These are phyloP conservation scores for Tarsius wallacei DNA, from an alignment of 2,797 vertebrate genomes.

Conservation along the genomic window DNA sequence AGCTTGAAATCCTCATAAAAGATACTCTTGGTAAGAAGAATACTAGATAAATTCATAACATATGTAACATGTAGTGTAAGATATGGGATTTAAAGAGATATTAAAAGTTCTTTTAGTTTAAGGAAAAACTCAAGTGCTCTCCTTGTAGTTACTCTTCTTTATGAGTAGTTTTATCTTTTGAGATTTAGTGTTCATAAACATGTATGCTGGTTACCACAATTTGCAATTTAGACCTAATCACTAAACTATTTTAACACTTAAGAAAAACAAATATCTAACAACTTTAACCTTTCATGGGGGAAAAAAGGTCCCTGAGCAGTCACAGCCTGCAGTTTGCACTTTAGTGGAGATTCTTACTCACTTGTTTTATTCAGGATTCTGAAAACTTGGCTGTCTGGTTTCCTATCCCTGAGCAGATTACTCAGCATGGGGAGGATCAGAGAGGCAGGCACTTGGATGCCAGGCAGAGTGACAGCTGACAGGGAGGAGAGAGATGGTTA, in stretches of 20 bases:
- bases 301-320: not conserved
- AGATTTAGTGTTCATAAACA: constrained; percentile 12
- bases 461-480: not conserved
- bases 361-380: not conserved
- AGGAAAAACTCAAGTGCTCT: constrained; percentile 37
- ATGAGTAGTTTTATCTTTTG: not conserved
- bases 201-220: not conserved
- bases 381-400: not conserved
- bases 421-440: not conserved
- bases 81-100: not conserved
- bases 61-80: not conserved
- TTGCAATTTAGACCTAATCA: constrained; percentile 37
- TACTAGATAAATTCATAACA: constrained; percentile 37
- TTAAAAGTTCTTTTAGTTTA: not conserved
- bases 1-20: constrained; percentile 96
- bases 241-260: not conserved
- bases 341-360: not conserved
- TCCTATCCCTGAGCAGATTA: not conserved
- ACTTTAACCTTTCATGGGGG: not conserved
- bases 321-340: not conserved
- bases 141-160: not conserved
- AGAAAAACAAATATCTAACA: not conserved
- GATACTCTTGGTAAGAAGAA: constrained; percentile 96
- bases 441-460: not conserved
- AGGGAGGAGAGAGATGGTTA: not conserved